Percentiles rank a stretch among this genome's conserved stretches.
Evolutionary conservation across 2,797 vertebrate genomes (phyloP).

Genomic region (Channallabes apus): DNA sequence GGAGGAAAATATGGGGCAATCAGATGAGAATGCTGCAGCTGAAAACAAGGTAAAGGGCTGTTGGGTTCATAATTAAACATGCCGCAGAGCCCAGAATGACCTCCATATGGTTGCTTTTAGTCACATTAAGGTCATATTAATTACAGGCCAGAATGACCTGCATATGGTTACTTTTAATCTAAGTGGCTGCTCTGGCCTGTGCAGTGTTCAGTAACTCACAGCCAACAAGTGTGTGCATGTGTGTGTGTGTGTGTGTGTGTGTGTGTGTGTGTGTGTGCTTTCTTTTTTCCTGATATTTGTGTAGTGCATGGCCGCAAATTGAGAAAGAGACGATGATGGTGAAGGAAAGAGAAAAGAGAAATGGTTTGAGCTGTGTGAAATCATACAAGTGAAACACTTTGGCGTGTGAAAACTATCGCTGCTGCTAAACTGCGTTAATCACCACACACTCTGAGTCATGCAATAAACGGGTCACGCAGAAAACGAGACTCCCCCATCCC

Average conservation of each 20-base stretch:
- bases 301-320: not conserved
- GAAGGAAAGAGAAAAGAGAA: not conserved
- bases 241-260: constrained; percentile 8
- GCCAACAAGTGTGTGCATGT: constrained; percentile 17
- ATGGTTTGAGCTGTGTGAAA: constrained; percentile 22
- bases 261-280: not conserved
- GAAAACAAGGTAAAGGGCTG: constrained; percentile 55
- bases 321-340: not conserved
- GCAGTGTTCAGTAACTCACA: constrained; percentile 7
- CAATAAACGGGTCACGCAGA: constrained; percentile 41
- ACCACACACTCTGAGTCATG: constrained; percentile 22
- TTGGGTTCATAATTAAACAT: constrained; percentile 65
- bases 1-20: not conserved
- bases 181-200: constrained; percentile 31
- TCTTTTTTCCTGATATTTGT: not conserved
- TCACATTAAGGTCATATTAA: constrained; percentile 63
- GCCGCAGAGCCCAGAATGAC: constrained; percentile 61
- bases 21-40: constrained; percentile 54
- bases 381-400: constrained; percentile 1
- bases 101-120: constrained; percentile 54
- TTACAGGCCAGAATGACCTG: constrained; percentile 63
- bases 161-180: constrained; percentile 48
- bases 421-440: constrained; percentile 29
- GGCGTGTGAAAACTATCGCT: constrained; percentile 29
- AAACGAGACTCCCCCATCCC: constrained; percentile 3